These are phyloP conservation scores for Synaphobranchus kaupii DNA, from an alignment of 2,797 vertebrate genomes.

Conservation along the genomic window DNA sequence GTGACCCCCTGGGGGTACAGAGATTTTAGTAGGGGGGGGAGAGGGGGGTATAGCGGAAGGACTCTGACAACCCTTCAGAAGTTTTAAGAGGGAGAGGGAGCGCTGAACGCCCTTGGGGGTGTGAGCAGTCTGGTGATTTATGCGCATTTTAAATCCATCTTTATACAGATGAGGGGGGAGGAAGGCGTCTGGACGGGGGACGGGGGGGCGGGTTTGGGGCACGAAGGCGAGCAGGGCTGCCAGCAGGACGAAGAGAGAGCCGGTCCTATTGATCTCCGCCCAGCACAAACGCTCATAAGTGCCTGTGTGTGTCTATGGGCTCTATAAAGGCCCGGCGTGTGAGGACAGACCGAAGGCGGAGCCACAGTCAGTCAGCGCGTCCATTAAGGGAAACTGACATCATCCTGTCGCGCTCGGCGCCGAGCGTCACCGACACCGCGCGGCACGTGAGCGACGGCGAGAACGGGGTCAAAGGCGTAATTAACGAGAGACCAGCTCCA, in stretches of 20 bases:
- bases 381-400: conserved; percentile 30
- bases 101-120: conserved; percentile 40
- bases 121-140: conserved; percentile 55
- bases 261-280: neutral
- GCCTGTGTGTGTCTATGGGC: conserved; percentile 21
- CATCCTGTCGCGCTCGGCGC: conserved; percentile 25
- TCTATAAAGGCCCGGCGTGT: conserved; percentile 47
- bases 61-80: conserved; percentile 24
- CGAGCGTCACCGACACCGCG: neutral
- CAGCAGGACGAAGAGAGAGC: neutral
- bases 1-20: neutral
- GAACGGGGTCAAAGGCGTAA: neutral
- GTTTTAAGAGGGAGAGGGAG: conserved; percentile 22
- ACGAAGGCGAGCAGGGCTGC: neutral
- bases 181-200: neutral
- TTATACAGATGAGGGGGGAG: conserved; percentile 52
- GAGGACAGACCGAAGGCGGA: conserved; percentile 23
- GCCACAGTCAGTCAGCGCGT: neutral
- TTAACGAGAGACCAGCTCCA: neutral
- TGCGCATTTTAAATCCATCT: conserved; percentile 61
- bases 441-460: neutral
- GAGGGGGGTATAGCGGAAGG: neutral
- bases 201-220: neutral
- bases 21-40: neutral
- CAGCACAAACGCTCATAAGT: conserved; percentile 17